Base-by-base conservation (phyloP, 2,113 vertebrate genomes). In the Orientallactaga bullata region DNA sequence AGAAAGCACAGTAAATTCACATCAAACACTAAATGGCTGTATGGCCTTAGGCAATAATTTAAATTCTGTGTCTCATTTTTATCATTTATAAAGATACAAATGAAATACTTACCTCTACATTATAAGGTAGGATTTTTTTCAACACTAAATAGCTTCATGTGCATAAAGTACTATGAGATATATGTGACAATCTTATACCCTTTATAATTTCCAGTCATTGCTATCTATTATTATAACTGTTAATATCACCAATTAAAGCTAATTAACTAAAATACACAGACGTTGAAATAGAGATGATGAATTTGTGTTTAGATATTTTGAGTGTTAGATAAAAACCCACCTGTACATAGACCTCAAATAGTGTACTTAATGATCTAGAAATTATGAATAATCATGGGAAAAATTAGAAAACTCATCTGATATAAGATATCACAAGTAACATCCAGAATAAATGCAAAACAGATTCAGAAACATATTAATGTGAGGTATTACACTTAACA, bases 331-430 rank as follows among this genome's bases (percentile, higher is more conserved):
- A 85, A 58, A 80, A 95, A 35, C 11, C 18, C 55, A 39, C 69
- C 73, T 86, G 37, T 17, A 66, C 23, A 73, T 3, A 76, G 61
- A 76, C 17, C 20, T 79, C 66, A 78, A 55, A 74, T 83, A 77
- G 76, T 32, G 20, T 61, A 60, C 15, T 85, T 73, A 83, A 83
- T 0, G 7, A 76, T 94, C 10, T 28, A 84, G 26, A 72, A 76
- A 74, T 63, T 37, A 16, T 65, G 26, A 88, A 26, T 24, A 32
- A 28, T 78, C 13, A 26, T 24, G 37, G 39, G 58, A 90, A 39
- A 92, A 88, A 83, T 86, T 23, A 94, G 72, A 89, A 82, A 68
- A 88, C 66, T 80, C 30, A 58, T 76, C 80, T 39, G 16, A 71
- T 77, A 61, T 32, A 84, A 80, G 84, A 42, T 55, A 42, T 37